A percentile compares a stretch with the other conserved stretches of the same genome.
phyloP scores from a whole-genome alignment of 2,797 vertebrate species.

The Poeciliopsis paucimaculata region DNA sequence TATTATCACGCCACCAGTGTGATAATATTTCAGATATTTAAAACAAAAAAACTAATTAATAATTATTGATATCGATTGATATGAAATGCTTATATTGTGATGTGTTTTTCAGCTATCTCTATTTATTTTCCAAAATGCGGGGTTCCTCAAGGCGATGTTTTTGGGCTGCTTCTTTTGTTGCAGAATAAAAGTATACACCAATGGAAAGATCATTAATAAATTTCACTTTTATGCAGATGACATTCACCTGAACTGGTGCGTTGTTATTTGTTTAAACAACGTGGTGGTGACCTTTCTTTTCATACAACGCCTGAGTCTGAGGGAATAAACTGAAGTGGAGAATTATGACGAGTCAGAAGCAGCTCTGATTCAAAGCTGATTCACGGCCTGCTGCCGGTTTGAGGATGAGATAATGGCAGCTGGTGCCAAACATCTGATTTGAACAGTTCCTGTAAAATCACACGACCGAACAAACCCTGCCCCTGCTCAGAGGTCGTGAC shows the following conservation, averaged over 20 bases:
- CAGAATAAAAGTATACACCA: not conserved
- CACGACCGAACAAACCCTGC: conserved; percentile 9
- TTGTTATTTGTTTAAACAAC: too few relatives aligned
- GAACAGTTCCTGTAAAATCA: not conserved
- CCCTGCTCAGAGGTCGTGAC: conserved; percentile 30
- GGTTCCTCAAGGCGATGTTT: not conserved
- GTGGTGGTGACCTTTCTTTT: not conserved
- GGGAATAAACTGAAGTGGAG: not conserved
- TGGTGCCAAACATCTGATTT: conserved; percentile 10
- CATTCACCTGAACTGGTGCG: not conserved
- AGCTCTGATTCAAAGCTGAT: conserved; percentile 35
- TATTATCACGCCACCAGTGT: too few relatives aligned
- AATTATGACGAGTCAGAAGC: not conserved
- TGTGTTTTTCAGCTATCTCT: too few relatives aligned
- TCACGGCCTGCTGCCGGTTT: conserved; percentile 18
- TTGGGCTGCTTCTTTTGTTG: not conserved
- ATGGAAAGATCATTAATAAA: not conserved
- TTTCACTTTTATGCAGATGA: not conserved
- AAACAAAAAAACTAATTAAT: too few relatives aligned
- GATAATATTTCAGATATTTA: too few relatives aligned
- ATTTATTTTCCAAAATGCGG: not conserved
- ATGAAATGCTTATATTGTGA: too few relatives aligned
- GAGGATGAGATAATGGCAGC: conserved; percentile 1
- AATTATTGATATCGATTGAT: too few relatives aligned
- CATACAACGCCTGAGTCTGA: not conserved